Base-by-base conservation (phyloP, 2,888 invertebrate species). In the Gastracanthus pulcherrimus region DNA sequence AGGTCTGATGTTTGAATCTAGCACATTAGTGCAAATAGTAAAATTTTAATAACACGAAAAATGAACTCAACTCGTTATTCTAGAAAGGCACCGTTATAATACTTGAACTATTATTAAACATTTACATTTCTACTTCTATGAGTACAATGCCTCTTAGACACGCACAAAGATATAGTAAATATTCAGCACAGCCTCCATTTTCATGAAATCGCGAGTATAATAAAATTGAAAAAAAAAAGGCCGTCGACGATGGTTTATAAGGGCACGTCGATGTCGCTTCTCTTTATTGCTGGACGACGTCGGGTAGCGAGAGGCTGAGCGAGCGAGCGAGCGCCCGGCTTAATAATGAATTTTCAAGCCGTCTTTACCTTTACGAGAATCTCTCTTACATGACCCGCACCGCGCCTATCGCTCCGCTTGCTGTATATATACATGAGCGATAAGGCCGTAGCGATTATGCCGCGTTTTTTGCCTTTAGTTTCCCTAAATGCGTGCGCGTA, bases 341-440 rank as follows among this genome's bases (percentile, higher is more conserved):
- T 87, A 89, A 89, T 89, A 89, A 89, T 89, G 87, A 86, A 90
- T 89, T 89, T 89, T 88, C 88, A 89, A 89, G 86, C 86, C 83
- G 87, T 89, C 84, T 84, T 87, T 89, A 85, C 89, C 87, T 89
- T 89, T 89, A 88, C 86, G 88, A 89, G 88, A 87, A 85, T 80
- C 84, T 82, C 84, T 82, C 79, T 86, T 85, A 86, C 86, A 87
- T 79, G 87, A 87, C 81, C 86, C 41, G 58, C 38, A 83, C 84
- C 82, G 86, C 84, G 85, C 81, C 87, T 87, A 86, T 82, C 41
- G 62, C 58, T 3, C 19, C 55, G 29, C 84, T 85, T 87, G 84
- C 87, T 87, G 88, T 88, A 88, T 88, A 88, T 84, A 88, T 88
- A 87, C 88, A 88, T 88, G 86, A 82, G 85, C 81, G 86, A 89